These are phyloP conservation scores for Apis laboriosa DNA, from an alignment of 1,140 invertebrate genomes.

Conservation along the genomic window DNA sequence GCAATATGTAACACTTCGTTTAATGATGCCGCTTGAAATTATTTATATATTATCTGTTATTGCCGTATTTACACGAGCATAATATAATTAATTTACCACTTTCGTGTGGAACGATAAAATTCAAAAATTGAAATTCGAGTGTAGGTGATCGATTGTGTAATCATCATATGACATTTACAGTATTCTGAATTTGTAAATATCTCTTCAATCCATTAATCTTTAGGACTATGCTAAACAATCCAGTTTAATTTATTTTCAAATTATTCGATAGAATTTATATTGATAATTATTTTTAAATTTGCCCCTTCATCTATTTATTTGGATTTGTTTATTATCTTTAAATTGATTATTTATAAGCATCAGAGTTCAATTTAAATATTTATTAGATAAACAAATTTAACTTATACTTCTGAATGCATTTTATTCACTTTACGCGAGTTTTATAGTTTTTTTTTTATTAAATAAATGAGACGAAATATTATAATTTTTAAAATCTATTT, in stretches of 20 bases:
- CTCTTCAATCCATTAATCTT: neutral
- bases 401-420: neutral
- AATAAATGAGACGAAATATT: too few species aligned
- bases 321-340: neutral
- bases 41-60: conserved; percentile 22
- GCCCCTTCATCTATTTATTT: neutral
- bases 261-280: neutral
- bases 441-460: too few species aligned
- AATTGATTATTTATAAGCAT: neutral
- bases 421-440: too few species aligned
- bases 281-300: neutral
- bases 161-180: neutral
- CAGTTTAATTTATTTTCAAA: neutral
- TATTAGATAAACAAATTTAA: too few species aligned
- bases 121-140: conserved; percentile 28
- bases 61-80: conserved; percentile 20
- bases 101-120: neutral
- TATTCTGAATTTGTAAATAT: neutral
- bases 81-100: conserved; percentile 33
- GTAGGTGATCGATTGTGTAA: neutral
- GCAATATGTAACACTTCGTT: conserved; percentile 10
- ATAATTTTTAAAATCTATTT: too few species aligned
- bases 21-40: conserved; percentile 11
- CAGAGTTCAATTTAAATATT: neutral
- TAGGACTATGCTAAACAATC: neutral